Evolutionary conservation across 2,113 vertebrate species (phyloP).

Genomic region (Malurus alboscapulatus): DNA sequence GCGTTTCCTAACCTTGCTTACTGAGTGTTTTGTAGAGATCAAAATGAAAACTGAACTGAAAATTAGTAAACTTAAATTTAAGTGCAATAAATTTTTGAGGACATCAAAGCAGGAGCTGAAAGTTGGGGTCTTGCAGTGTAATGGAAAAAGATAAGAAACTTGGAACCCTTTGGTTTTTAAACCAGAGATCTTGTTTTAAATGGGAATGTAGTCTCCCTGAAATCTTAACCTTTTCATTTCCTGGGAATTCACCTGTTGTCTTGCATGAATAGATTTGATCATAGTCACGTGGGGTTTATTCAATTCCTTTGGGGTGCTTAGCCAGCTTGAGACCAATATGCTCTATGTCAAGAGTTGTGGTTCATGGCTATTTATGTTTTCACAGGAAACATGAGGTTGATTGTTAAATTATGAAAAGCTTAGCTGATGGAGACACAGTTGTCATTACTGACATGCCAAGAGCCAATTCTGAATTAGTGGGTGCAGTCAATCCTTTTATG

Average conservation of each 20-base stretch:
- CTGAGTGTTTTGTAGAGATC: not conserved
- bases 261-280: not conserved
- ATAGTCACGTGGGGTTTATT: not conserved
- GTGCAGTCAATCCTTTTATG: not conserved
- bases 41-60: not conserved
- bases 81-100: not conserved
- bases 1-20: not conserved
- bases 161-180: not conserved
- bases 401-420: not conserved
- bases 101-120: not conserved
- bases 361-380: not conserved
- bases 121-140: not conserved
- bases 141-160: not conserved
- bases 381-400: not conserved
- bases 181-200: not conserved
- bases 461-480: not conserved
- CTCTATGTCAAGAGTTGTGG: too few species aligned
- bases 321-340: accelerated
- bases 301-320: not conserved
- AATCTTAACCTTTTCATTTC: not conserved
- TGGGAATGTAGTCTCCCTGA: not conserved
- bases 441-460: not conserved
- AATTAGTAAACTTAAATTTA: not conserved
- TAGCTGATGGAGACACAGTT: not conserved
- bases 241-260: not conserved